Evolutionary conservation across 2,888 invertebrate species (phyloP), one percentile per base, ranked within the genome.

Genomic region (Ommatoiulus sabulosus): DNA sequence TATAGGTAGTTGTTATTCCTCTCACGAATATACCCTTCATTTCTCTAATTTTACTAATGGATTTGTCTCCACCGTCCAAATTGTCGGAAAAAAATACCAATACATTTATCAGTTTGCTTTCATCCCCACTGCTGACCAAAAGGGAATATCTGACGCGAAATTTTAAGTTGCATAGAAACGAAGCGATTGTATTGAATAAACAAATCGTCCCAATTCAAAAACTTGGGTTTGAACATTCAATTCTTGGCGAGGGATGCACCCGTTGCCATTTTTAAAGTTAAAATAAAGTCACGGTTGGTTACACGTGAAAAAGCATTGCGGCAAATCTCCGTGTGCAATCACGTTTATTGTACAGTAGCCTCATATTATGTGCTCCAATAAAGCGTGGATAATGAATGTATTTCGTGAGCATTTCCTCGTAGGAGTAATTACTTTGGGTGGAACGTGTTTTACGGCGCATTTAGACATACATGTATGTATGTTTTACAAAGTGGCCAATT

Each of bases 341-440:
- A 52, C 52, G 57, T 57, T 72, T 72, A 12, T 24, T 10, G 7
- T 72, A 7, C 20, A 72, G 72, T 24, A 72, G 72, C 72, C 10
- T 10, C 24, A 24, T 24, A 72, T 72, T 24, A 72, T 7, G 72
- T 72, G 72, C 12, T 72, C 72, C 20, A 72, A 24, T 72, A 72
- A 72, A 24, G 24, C 72, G 72, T n/a, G n/a, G 24, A 72, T 24
- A 72, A 72, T 72, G 72, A 72, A 24, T 72, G n/a, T 15, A 10
- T 72, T 72, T 72, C 24, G 5, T 72, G 72, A n/a, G 72, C 72
- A 72, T n/a, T 72, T 72, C 72, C 72, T 72, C 72, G 12, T 72
- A 24, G 24, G 72, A 72, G 72, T 10, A 72, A 72, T 72, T 72
- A 72, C 24, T 72, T 72, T n/a, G 10, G 72, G 72, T 72, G 72